Evolutionary conservation across 1,140 invertebrate genomes (phyloP).

Genomic region (Drosophila yakuba): DNA sequence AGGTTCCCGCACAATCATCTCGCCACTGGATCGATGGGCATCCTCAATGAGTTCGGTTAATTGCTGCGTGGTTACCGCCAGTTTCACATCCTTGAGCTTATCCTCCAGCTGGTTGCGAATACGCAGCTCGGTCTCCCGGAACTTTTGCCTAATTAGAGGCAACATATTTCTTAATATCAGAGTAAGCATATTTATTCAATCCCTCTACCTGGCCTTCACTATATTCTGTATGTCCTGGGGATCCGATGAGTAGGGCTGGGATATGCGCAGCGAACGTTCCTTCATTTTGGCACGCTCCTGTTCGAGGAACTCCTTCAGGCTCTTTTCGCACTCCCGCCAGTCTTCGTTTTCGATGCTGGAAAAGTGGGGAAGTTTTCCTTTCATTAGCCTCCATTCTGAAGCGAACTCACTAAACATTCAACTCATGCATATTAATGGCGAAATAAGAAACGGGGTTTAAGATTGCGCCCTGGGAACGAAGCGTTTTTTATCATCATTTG

Average conservation of each 20-base stretch:
- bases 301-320: slow-evolving; percentile 79
- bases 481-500: slow-evolving; percentile 6
- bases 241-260: slow-evolving; percentile 75
- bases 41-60: slow-evolving; percentile 50
- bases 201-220: slow-evolving; percentile 68
- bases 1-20: slow-evolving; percentile 32
- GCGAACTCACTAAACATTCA: slow-evolving; percentile 40
- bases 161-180: neutral
- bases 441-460: slow-evolving; percentile 25
- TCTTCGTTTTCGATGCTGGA: slow-evolving; percentile 76
- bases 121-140: slow-evolving; percentile 78
- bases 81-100: slow-evolving; percentile 48
- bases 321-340: slow-evolving; percentile 80
- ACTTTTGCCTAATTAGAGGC: slow-evolving; percentile 61
- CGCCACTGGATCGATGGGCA: slow-evolving; percentile 24
- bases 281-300: slow-evolving; percentile 80
- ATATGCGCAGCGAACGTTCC: slow-evolving; percentile 63
- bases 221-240: slow-evolving; percentile 77
- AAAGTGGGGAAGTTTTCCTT: slow-evolving; percentile 18
- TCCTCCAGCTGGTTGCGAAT: slow-evolving; percentile 74
- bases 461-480: neutral
- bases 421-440: slow-evolving; percentile 64
- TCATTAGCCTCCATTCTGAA: slow-evolving; percentile 37
- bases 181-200: neutral
- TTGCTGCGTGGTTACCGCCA: slow-evolving; percentile 16